A percentile compares a stretch with the other conserved stretches of the same genome.
Conservation (phyloP, 2,888 invertebrate species). For the Cryptus viduatorius region DNA sequence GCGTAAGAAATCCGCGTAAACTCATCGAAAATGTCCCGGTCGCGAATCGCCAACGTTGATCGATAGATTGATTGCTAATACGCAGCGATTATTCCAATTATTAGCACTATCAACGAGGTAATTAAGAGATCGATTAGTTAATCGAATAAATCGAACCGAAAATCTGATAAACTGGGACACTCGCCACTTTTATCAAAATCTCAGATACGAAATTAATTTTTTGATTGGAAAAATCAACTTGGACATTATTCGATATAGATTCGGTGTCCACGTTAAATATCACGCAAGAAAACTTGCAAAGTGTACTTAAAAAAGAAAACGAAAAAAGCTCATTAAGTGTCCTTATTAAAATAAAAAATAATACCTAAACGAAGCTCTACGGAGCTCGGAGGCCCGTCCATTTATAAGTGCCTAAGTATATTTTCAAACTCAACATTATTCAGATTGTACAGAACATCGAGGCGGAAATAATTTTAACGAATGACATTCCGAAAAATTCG, state of each 20-base stretch:
- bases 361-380: conserved; percentile 52
- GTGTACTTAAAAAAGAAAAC: conserved; percentile 77
- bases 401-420: conserved; percentile 70
- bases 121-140: no score
- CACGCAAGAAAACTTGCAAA: conserved; percentile 68
- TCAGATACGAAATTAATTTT: background rate
- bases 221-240: background rate
- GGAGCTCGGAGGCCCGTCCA: conserved; percentile 69
- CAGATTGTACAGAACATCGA: conserved; percentile 42
- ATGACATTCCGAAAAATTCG: conserved; percentile 69
- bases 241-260: background rate
- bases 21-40: background rate
- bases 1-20: background rate
- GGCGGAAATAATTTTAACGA: conserved; percentile 7
- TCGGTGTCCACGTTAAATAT: conserved; percentile 21
- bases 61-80: no score
- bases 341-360: conserved; percentile 71
- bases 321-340: conserved; percentile 74
- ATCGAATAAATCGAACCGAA: no score
- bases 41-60: background rate
- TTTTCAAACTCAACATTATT: conserved; percentile 57
- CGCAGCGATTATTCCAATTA: no score
- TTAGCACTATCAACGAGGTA: no score
- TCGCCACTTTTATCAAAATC: background rate
- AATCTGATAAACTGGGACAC: background rate